Evolutionary conservation across 2,797 vertebrate species (phyloP).

Genomic region (Oophaga sylvatica): DNA sequence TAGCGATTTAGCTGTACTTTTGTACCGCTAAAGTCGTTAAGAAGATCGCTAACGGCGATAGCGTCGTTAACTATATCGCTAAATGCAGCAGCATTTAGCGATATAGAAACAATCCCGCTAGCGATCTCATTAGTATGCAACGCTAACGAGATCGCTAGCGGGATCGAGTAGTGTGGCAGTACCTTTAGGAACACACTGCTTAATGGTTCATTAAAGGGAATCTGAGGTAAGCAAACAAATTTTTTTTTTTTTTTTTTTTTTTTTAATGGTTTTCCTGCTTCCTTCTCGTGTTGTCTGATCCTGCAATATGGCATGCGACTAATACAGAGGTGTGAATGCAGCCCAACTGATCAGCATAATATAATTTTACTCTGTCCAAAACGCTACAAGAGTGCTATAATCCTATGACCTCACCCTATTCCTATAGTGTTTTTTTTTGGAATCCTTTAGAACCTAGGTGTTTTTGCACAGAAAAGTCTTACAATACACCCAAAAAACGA

Average conservation of each 20-base stretch:
- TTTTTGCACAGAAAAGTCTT: conserved; percentile 11
- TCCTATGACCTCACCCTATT: not conserved
- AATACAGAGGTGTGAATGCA: not conserved
- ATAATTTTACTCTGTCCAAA: not conserved
- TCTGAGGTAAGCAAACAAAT: too few species aligned
- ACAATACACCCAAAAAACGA: not conserved
- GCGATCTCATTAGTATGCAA: too few species aligned
- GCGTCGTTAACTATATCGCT: too few species aligned
- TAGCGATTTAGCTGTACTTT: too few species aligned
- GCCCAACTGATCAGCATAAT: not conserved
- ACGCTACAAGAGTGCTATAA: not conserved
- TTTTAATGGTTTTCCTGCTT: not conserved
- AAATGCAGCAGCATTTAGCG: too few species aligned
- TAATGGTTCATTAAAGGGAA: not conserved
- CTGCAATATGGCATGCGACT: not conserved
- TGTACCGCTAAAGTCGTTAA: too few species aligned
- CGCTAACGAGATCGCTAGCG: too few species aligned
- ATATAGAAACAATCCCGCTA: too few species aligned
- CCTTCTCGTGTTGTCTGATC: not conserved
- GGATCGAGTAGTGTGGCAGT: too few species aligned
- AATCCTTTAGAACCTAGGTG: not conserved
- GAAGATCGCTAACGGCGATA: too few species aligned
- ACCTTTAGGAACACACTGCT: too few species aligned
- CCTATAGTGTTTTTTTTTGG: not conserved
- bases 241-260: too few species aligned